Base-by-base conservation (phyloP, 2,113 vertebrate genomes). In the Suricata suricatta region DNA sequence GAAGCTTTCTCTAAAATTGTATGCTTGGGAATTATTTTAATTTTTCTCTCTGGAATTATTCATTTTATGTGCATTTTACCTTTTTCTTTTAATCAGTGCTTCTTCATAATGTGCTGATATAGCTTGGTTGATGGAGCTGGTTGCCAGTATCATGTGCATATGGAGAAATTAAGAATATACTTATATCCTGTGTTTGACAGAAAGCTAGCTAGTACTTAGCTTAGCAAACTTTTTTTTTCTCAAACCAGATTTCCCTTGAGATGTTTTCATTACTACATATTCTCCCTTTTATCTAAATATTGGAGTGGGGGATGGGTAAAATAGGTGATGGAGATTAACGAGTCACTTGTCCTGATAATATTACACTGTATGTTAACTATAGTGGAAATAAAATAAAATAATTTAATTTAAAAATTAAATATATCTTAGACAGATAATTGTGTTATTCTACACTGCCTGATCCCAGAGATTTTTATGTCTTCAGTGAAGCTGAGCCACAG, bases 401-500 rank as follows among this genome's bases (percentile, higher is more conserved):
- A 74, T 44, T 41, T 7, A 74, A 74, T 44, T 41, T 27, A 15
- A 74, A 41, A 44, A 69, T n/a, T n/a, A 44, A 44, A 8, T 95
- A 68, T 93, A 86, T 68, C 72, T 57, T 85, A n/a, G 25, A 54
- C 27, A 88, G 27, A 85, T 68, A 72, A 77, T 88, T 81, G 82
- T 91, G 33, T 76, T 54, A 5, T 52, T 74, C 41, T 41, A 38
- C 12, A 17, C 63, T 93, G 63, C 35, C n/a, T 95, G 83, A 79
- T 83, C n/a, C 10, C 25, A 72, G 52, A 95, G n/a, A 80, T 69
- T 52, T 94, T 93, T 92, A 79, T 52, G 64, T 91, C 35, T 94
- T 79, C 29, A 38, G 19, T 66, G 54, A 85, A 95, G 15, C 50
- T n/a, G 29, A 85, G 31, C 15, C 76, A 64, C 50, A 17, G 64